phyloP scores from a whole-genome alignment of 2,888 invertebrate genomes.

The Drosophila paucipuncta region DNA sequence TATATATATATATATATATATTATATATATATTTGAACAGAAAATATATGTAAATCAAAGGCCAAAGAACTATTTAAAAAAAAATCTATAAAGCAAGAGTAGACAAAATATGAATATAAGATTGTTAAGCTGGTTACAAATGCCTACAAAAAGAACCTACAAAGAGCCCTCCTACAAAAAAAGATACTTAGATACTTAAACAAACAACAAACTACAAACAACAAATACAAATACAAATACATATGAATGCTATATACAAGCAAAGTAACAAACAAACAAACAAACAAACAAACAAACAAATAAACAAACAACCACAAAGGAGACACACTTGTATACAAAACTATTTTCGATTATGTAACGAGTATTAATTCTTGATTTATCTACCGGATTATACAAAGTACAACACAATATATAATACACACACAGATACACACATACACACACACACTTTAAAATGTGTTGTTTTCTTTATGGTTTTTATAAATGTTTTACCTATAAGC shows the following conservation, averaged over 20 bases:
- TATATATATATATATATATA: background rate
- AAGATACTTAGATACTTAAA: constrained; percentile 36
- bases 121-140: constrained; percentile 28
- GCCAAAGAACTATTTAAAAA: constrained; percentile 36
- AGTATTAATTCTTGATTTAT: constrained; percentile 44
- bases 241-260: constrained; percentile 63
- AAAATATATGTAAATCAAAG: constrained; percentile 30
- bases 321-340: constrained; percentile 27
- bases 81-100: constrained; percentile 2
- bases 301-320: constrained; percentile 18
- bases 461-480: constrained; percentile 32
- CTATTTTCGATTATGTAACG: constrained; percentile 68
- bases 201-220: constrained; percentile 16
- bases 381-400: constrained; percentile 3
- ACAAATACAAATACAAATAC: constrained; percentile 44
- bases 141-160: constrained; percentile 50
- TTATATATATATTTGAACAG: background rate
- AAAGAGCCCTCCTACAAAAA: constrained; percentile 70
- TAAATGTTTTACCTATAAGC: constrained; percentile 38
- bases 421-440: constrained; percentile 22
- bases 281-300: constrained; percentile 9
- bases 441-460: constrained; percentile 11
- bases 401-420: constrained; percentile 17
- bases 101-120: constrained; percentile 13
- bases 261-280: constrained; percentile 10